phyloP scores from a whole-genome alignment of 2,888 invertebrate species.

The Hypomecis atomaria region DNA sequence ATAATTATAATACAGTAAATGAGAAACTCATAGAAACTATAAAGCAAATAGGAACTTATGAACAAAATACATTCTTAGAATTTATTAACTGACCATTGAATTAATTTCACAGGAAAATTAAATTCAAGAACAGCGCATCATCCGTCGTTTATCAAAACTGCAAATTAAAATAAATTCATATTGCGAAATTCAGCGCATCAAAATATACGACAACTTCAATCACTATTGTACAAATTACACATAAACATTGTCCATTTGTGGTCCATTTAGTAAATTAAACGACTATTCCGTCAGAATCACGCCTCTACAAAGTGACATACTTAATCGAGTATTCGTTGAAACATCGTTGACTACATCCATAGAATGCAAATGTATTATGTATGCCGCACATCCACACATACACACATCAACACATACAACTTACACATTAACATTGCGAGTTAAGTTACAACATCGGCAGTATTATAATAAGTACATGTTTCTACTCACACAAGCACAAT shows the following conservation, averaged over 20 bases:
- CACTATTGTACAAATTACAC: neutral
- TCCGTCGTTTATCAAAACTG: neutral
- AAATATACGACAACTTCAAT: conserved; percentile 2
- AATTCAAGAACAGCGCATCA: neutral
- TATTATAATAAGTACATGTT: conserved; percentile 56
- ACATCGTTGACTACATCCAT: conserved; percentile 60
- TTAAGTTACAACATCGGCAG: conserved; percentile 37
- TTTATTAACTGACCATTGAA: too few relatives aligned
- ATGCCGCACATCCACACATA: conserved; percentile 46
- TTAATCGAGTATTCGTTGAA: conserved; percentile 67
- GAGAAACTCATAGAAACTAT: too few relatives aligned
- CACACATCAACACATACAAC: conserved; percentile 32
- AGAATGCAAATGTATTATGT: conserved; percentile 67
- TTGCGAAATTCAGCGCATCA: conserved; percentile 1
- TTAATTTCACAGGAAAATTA: neutral
- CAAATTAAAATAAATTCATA: neutral
- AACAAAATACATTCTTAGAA: too few relatives aligned
- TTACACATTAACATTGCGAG: conserved; percentile 33
- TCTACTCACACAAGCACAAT: conserved; percentile 45
- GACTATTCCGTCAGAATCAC: conserved; percentile 23
- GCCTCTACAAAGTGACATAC: conserved; percentile 64
- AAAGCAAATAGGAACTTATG: too few relatives aligned
- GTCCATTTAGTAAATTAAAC: neutral
- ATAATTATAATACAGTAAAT: too few relatives aligned
- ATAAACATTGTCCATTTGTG: neutral